Base-by-base conservation (phyloP, 2,888 invertebrate species). In the Euzophera pinguis region DNA sequence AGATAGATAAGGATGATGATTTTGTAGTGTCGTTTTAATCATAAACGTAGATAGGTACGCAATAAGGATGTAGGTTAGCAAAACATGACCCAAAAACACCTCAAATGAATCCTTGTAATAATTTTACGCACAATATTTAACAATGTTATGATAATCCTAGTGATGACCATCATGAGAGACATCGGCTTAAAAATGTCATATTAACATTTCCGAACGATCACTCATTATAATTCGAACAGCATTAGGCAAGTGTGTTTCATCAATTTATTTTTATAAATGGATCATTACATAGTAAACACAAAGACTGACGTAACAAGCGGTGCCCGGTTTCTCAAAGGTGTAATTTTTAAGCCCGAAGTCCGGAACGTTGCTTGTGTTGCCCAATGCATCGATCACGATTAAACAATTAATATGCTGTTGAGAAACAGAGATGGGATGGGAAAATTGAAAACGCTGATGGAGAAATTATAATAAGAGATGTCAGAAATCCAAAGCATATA, bases 181-280 rank as follows among this genome's bases (percentile, higher is more conserved):
- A 9, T 38, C 5, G 6, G 45, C 50, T 51, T 1, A 54, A 76
- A 73, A 76, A 74, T 76, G 77, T 75, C 80, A 77, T 80, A 80
- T 75, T 77, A 75, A 75, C 67, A 65, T 63, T 75, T 77, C 58
- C 58, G 63, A 76, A 67, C 79, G 42, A 84, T 84, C 83, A 79
- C 78, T 84, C 83, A 84, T 76, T 81, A 78, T 82, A 81, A 81
- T 80, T 77, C 71, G 71, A 63, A 60, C 62, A 56, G 62, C 62
- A 71, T 72, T 71, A 65, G 64, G 73, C 67, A 70, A 71, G 60
- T 61, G 58, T 59, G 59, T 67, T 62, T 73, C 81, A 79, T 81
- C 81, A 81, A 83, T 81, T 83, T 75, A 73, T 79, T 45, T 45
- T 45, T 45, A 71, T 73, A 80, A 82, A 78, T 72, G 70, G 70